A percentile compares a stretch with the other conserved stretches of the same genome.
Conservation (phyloP, 2,113 vertebrate genomes). For the Caranx ignobilis region DNA sequence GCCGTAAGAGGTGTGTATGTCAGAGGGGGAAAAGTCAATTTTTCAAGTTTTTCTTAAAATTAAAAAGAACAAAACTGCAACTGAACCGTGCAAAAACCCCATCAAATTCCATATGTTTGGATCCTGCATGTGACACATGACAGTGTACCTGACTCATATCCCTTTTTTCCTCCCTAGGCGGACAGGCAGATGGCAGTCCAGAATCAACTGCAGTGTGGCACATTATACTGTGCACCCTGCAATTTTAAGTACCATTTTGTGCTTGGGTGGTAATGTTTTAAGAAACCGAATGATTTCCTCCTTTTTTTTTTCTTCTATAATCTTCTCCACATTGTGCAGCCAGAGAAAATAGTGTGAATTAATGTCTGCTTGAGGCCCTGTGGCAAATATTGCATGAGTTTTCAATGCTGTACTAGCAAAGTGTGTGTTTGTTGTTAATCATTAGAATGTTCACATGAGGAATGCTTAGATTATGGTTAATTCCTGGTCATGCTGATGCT, state of each 20-base stretch:
- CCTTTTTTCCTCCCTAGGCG: conserved; percentile 18
- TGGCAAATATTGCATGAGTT: conserved; percentile 80
- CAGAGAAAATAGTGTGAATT: conserved; percentile 59
- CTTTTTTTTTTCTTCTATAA: conserved; percentile 61
- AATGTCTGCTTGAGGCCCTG: conserved; percentile 55
- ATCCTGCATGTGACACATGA: neutral
- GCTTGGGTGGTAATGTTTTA: conserved; percentile 78
- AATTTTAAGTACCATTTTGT: conserved; percentile 70
- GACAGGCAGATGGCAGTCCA: conserved; percentile 64
- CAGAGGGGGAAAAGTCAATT: neutral
- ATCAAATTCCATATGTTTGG: neutral
- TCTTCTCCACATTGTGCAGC: conserved; percentile 70
- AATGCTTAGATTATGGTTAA: conserved; percentile 64
- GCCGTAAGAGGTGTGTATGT: conserved; percentile 60
- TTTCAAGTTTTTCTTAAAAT: neutral
- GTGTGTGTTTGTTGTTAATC: conserved; percentile 73
- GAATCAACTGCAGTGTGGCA: conserved; percentile 67
- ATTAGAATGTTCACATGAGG: conserved; percentile 58
- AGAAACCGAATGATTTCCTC: conserved; percentile 60
- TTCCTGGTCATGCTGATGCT: conserved; percentile 45
- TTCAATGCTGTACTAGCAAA: conserved; percentile 70
- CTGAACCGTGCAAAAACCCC: neutral
- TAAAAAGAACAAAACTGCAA: neutral
- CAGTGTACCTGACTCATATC: neutral
- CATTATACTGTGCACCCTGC: conserved; percentile 72